These are phyloP conservation scores for Paracanthobrama guichenoti DNA, from an alignment of 2,113 vertebrate genomes.

Conservation along the genomic window DNA sequence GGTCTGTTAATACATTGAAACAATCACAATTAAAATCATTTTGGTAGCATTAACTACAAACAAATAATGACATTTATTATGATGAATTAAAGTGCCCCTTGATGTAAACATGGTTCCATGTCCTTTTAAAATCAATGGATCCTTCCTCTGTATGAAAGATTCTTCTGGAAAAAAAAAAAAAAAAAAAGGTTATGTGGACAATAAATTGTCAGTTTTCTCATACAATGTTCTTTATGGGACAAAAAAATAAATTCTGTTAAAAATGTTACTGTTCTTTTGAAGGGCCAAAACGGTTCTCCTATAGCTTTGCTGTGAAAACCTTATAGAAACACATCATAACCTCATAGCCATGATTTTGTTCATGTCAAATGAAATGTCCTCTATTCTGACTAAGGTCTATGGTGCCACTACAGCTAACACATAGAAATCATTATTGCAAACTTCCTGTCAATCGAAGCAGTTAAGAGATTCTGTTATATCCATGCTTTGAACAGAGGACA, in stretches of 20 bases:
- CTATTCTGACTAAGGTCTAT: neutral
- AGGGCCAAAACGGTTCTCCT: neutral
- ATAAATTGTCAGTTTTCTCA: neutral
- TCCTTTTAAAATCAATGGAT: neutral
- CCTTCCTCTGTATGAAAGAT: no score
- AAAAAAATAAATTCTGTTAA: no score
- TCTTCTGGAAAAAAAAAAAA: neutral
- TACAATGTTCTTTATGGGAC: neutral
- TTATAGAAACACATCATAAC: neutral
- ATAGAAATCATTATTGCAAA: neutral
- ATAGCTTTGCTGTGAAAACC: neutral
- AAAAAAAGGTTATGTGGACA: neutral
- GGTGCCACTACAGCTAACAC: neutral
- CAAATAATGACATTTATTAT: neutral
- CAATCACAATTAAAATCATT: no score
- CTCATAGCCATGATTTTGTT: neutral
- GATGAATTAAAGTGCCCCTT: neutral
- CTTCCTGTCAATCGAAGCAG: neutral
- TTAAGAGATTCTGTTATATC: neutral
- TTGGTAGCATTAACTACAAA: neutral
- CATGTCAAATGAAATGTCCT: neutral
- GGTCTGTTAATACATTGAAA: neutral
- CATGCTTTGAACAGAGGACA: conserved; percentile 4
- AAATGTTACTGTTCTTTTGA: neutral
- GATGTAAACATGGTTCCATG: no score